Percentiles rank a stretch among this genome's conserved stretches.
Evolutionary conservation across 2,888 invertebrate species (phyloP).

Genomic region (Noctuana brunneofusca): DNA sequence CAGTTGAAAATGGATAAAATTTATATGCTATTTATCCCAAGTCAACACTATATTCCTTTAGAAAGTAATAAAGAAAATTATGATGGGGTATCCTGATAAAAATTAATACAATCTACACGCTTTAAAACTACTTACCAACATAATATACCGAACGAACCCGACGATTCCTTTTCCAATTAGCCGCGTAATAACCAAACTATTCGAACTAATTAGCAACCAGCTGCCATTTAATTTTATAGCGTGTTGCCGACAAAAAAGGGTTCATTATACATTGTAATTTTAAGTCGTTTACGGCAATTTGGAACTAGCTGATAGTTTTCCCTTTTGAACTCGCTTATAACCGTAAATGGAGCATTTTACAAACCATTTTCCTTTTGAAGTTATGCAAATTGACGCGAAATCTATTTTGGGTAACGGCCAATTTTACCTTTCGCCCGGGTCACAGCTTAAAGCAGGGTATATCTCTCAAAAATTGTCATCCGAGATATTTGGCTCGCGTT

Average conservation of each 20-base stretch:
- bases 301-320: constrained; percentile 18
- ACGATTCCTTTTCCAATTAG: constrained; percentile 8
- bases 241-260: constrained; percentile 6
- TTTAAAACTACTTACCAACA: constrained; percentile 3
- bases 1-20: no score
- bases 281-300: constrained; percentile 10
- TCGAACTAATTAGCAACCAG: background rate
- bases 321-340: constrained; percentile 19
- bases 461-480: constrained; percentile 2
- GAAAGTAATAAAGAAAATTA: background rate
- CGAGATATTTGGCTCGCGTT: background rate
- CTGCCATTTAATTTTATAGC: constrained; percentile 7
- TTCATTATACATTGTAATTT: constrained; percentile 22
- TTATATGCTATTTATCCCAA: no score
- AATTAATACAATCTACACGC: background rate
- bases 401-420: constrained; percentile 32
- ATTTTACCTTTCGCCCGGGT: constrained; percentile 26
- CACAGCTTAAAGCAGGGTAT: constrained; percentile 4
- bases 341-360: constrained; percentile 23
- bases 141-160: background rate
- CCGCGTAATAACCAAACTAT: background rate
- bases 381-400: constrained; percentile 30
- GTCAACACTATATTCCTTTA: no score
- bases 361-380: constrained; percentile 25
- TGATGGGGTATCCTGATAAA: background rate